phyloP scores from a whole-genome alignment of 1,140 invertebrate species.

The Psix sp. region DNA sequence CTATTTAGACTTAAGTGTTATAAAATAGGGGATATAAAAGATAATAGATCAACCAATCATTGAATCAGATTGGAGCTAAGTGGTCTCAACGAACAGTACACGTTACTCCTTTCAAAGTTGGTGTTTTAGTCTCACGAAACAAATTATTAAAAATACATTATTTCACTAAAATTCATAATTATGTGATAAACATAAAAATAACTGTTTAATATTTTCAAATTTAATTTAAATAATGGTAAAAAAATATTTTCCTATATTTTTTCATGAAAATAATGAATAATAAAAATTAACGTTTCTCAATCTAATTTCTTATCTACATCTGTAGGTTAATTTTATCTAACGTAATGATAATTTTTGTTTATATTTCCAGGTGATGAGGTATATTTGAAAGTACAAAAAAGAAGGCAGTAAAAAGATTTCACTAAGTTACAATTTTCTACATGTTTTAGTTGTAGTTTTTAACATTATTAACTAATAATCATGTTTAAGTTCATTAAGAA shows the following conservation, averaged over 20 bases:
- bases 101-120: conserved; percentile 43
- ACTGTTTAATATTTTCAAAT: too few relatives aligned
- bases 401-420: not conserved
- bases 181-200: too few relatives aligned
- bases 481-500: conserved; percentile 68
- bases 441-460: not conserved
- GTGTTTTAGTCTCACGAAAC: conserved; percentile 26
- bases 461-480: conserved; percentile 3
- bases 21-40: conserved; percentile 27
- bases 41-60: conserved; percentile 58
- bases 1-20: conserved; percentile 7
- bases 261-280: too few relatives aligned
- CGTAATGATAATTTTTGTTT: too few relatives aligned
- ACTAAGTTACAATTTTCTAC: not conserved
- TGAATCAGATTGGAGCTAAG: conserved; percentile 64
- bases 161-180: not conserved
- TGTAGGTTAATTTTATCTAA: too few relatives aligned
- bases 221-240: too few relatives aligned
- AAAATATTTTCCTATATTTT: not conserved
- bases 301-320: too few relatives aligned
- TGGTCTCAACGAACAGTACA: conserved; percentile 45
- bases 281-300: too few relatives aligned
- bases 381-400: not conserved
- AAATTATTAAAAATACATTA: conserved; percentile 21
- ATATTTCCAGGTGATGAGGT: too few relatives aligned